Base-by-base conservation (phyloP, 2,797 vertebrate genomes). In the Thunnus albacares region DNA sequence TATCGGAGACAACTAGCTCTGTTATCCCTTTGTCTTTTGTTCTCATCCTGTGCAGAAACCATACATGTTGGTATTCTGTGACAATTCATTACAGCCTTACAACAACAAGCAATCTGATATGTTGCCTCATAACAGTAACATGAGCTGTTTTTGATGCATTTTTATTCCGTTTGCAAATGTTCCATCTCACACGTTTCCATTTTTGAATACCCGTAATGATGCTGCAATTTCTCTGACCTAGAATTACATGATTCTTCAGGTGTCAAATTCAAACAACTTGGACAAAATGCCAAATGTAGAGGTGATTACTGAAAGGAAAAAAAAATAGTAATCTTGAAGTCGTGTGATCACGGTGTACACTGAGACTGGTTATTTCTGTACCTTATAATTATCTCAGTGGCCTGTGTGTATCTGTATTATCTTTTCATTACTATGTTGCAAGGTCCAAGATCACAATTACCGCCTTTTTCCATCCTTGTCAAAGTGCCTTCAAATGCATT, bases 1-100 rank as follows among this genome's bases (percentile, higher is more conserved):
- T 94, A 94, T 91, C 63, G 56, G 84, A 89, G 90, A 91, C 88
- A 77, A 89, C 87, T 76, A 75, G 91, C 82, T 81, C 79, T 85
- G 85, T 90, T 91, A 86, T 92, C 83, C 88, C 81, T 91, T 90
- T 86, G 89, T 91, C 91, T 92, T 93, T 91, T 93, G 84, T 93
- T 92, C 85, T 86, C 76, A 60, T 85, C 67, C 85, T 84, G 88
- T 77, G 77, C 73, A 56, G 88, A 89, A 89, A 66, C 82, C 88
- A 84, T 82, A 88, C 83, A 74, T 84, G 85, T 91, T 83, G 75
- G 79, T 90, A 83, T 84, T 90, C 87, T 81, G 83, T 87, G 92
- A 90, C 94, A 91, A 92, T 94, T 93, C 91, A 93, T 93, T 93
- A 93, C 72, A 89, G 83, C 89, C 68, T 68, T 30, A 77, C 90